Percentiles rank a stretch among this genome's conserved stretches.
These are phyloP conservation scores for Pinna nobilis DNA, from an alignment of 1,140 invertebrate species.

Conservation along the genomic window DNA sequence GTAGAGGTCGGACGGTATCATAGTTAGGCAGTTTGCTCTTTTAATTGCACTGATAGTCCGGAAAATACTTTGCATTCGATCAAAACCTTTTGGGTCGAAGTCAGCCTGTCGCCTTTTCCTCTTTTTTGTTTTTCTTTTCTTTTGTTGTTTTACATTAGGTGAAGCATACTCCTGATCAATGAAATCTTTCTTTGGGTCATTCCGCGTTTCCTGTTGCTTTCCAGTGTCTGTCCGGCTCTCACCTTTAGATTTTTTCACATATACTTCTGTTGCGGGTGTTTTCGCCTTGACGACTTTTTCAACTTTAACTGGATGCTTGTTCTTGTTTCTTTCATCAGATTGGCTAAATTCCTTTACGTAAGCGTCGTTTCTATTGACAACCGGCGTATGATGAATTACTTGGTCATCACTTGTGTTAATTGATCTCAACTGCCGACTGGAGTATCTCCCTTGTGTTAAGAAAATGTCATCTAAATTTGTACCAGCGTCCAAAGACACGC, in stretches of 20 bases:
- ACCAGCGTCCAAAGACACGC: neutral
- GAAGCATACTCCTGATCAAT: conserved; percentile 5
- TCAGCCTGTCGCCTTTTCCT: conserved; percentile 24
- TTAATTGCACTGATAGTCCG: conserved; percentile 49
- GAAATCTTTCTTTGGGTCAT: conserved; percentile 2
- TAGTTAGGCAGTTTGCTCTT: conserved; percentile 45
- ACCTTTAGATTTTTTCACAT: neutral
- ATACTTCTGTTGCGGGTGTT: neutral
- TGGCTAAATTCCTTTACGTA: conserved; percentile 1
- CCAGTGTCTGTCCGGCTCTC: neutral
- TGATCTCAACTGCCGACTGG: conserved; percentile 5
- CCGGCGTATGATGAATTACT: too few species aligned
- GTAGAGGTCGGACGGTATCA: conserved; percentile 25
- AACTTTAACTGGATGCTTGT: neutral
- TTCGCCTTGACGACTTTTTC: neutral
- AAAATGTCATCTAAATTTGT: conserved; percentile 6
- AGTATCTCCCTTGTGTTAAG: neutral
- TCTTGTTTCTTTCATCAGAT: conserved; percentile 4
- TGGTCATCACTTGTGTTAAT: conserved; percentile 16
- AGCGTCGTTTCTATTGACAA: too few species aligned
- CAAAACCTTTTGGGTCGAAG: conserved; percentile 75
- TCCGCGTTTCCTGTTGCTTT: too few species aligned
- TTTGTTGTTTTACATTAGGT: neutral
- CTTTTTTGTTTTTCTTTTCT: conserved; percentile 7
- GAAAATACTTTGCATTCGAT: conserved; percentile 54